Percentiles rank a stretch among this genome's conserved stretches.
Conservation (phyloP, 2,888 invertebrate species). For the Temnothorax ravouxi region DNA sequence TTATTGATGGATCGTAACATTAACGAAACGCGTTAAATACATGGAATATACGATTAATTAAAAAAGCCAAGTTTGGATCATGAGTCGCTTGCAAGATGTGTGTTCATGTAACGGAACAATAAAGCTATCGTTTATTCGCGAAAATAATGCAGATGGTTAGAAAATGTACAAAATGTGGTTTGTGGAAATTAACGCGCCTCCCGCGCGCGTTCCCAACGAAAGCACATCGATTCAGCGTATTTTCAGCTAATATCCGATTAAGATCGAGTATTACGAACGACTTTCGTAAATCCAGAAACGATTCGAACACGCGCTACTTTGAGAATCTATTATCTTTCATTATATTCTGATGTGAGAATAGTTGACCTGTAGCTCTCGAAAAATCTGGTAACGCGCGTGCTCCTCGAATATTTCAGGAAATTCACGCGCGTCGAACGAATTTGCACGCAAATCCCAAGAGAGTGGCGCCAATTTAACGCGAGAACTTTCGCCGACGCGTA, state of each 20-base stretch:
- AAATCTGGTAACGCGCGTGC: not conserved
- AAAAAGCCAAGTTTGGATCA: not conserved
- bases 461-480: slow-evolving; percentile 15
- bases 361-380: not conserved
- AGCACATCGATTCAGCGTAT: not conserved
- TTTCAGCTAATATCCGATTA: not conserved
- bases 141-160: not conserved
- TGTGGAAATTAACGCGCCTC: not conserved
- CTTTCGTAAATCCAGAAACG: not conserved
- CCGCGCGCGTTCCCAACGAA: not conserved
- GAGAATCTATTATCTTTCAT: not conserved
- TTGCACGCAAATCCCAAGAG: slow-evolving; percentile 12
- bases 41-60: slow-evolving; percentile 14
- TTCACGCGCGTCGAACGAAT: slow-evolving; percentile 2
- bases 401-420: slow-evolving; percentile 17
- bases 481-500: slow-evolving; percentile 3
- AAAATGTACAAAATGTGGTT: not conserved
- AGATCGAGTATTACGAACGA: not conserved
- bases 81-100: not conserved
- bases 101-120: not conserved
- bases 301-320: not conserved
- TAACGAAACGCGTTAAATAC: not conserved
- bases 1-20: slow-evolving; percentile 7
- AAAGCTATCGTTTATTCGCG: not conserved
- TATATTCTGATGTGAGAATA: not conserved